Evolutionary conservation across 2,113 vertebrate genomes (phyloP).

Genomic region (Vombatus ursinus): DNA sequence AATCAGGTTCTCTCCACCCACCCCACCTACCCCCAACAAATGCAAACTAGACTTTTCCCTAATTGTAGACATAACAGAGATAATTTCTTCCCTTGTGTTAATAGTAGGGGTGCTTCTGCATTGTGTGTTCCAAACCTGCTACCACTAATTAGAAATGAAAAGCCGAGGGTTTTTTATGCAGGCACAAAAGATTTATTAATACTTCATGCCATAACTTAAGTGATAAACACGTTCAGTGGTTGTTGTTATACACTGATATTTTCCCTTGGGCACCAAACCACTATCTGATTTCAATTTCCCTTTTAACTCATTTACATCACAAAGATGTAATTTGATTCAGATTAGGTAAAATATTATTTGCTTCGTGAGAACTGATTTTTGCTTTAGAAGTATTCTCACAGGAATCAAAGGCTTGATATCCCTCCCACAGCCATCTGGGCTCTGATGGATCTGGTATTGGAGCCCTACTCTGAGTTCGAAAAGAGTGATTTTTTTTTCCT

Average conservation of each 20-base stretch:
- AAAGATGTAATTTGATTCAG: constrained; percentile 72
- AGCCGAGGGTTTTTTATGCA: constrained; percentile 49
- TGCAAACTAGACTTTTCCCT: neutral
- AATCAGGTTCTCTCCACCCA: neutral
- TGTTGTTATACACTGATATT: constrained; percentile 66
- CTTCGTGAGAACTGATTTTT: constrained; percentile 46
- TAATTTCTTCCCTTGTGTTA: neutral
- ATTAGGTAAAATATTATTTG: constrained; percentile 64
- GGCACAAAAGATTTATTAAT: constrained; percentile 57
- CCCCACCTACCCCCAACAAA: neutral
- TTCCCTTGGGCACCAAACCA: constrained; percentile 63
- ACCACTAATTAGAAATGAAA: constrained; percentile 64
- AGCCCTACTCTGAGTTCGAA: neutral
- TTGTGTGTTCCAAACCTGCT: neutral
- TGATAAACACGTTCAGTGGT: constrained; percentile 36
- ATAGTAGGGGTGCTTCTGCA: neutral
- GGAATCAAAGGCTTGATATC: constrained; percentile 13
- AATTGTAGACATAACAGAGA: neutral
- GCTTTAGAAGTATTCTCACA: constrained; percentile 25
- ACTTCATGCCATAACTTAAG: constrained; percentile 56
- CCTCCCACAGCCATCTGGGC: neutral
- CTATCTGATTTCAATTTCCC: constrained; percentile 67
- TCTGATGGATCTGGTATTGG: neutral
- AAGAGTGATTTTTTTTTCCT: neutral
- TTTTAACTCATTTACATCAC: constrained; percentile 67